Evolutionary conservation across 2,888 invertebrate genomes (phyloP).

Genomic region (Tipula vernalis): DNA sequence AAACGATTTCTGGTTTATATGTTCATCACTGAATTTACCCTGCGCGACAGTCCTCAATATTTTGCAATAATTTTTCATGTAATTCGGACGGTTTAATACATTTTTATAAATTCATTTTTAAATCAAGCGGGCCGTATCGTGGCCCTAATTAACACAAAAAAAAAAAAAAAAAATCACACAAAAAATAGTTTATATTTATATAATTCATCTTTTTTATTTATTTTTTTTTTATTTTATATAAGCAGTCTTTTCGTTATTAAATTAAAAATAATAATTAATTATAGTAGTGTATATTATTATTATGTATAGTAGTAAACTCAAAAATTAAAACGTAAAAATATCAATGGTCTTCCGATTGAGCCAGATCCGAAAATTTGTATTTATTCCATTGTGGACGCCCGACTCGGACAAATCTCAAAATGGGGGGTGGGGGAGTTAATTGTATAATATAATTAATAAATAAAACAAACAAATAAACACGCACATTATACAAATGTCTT

Average conservation of each 20-base stretch:
- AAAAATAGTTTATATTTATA: background rate
- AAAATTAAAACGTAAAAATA: background rate
- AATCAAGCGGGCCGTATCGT: background rate
- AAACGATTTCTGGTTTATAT: background rate
- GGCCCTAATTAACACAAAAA: background rate
- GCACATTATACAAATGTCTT: background rate
- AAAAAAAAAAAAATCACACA: background rate
- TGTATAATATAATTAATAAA: background rate
- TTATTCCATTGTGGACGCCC: background rate
- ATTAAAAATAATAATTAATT: background rate
- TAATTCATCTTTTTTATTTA: background rate
- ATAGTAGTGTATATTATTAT: background rate
- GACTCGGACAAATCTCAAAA: background rate
- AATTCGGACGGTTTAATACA: background rate
- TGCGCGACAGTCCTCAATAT: background rate
- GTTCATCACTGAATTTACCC: background rate
- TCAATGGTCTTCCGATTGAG: background rate
- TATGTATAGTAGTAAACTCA: background rate
- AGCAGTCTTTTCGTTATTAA: conserved; percentile 4
- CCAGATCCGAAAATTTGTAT: background rate
- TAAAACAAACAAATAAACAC: background rate
- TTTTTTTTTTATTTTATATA: background rate
- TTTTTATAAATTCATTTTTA: background rate
- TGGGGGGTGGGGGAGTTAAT: background rate
- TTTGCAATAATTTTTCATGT: background rate